Conservation (phyloP, 2,797 vertebrate genomes). For the Chloroceryle inda region DNA sequence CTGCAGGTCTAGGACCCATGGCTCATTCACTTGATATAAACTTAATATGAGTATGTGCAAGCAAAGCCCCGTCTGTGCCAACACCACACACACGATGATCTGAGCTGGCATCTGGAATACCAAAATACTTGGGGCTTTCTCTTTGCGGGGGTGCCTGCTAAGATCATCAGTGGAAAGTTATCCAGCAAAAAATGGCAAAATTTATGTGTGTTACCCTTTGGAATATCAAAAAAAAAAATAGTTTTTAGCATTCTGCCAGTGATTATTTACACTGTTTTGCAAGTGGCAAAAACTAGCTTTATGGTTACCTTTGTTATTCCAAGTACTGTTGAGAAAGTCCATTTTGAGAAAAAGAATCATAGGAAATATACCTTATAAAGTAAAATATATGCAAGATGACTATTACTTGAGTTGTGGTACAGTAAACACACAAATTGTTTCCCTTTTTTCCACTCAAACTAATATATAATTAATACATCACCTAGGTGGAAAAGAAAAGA, state of each 20-base stretch:
- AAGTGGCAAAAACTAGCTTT: neutral
- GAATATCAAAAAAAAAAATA: neutral
- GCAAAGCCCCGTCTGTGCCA: neutral
- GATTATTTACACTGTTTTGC: neutral
- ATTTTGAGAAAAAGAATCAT: neutral
- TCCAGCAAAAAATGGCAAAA: neutral
- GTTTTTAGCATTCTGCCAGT: neutral
- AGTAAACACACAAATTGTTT: neutral
- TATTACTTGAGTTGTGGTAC: neutral
- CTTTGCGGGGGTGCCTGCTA: accelerated
- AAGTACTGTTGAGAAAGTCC: neutral
- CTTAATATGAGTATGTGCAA: too few relatives aligned
- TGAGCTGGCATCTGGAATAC: neutral
- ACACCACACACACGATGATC: neutral
- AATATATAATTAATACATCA: neutral
- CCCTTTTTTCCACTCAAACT: neutral
- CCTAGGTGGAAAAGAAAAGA: neutral
- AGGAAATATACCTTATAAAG: neutral
- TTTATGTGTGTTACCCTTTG: neutral
- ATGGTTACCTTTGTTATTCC: neutral
- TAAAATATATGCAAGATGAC: neutral
- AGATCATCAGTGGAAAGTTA: neutral
- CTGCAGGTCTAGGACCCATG: too few relatives aligned
- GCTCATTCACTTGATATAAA: neutral
- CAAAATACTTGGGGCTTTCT: neutral